Evolutionary conservation across 2,888 invertebrate species (phyloP), one percentile per base, ranked within the genome.

Genomic region (Aporophyla nigra): DNA sequence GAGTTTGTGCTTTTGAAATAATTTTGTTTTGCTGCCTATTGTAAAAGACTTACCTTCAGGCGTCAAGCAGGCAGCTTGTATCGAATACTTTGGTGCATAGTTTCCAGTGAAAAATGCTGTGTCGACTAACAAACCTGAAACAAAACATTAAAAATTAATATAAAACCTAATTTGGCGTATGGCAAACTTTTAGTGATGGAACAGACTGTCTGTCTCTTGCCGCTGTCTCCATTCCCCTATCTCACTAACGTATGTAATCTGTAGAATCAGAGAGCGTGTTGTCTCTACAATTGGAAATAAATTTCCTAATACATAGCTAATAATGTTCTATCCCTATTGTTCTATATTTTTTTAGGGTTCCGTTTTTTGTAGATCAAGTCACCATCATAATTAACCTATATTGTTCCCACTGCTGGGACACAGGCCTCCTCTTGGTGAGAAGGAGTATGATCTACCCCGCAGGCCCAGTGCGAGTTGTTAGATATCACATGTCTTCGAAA

Each of bases 81-180:
- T 94, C 0, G 97, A 97, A 90, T 97, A 97, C 88, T 97, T 97
- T 0, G 97, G 97, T 0, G 97, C 97, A 87, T 96, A 97, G 90
- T 97, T 97, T 74, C 97, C 97, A 1, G 97, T 97, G 87, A 97
- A 97, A 90, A 95, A 97, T 3, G 97, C 97, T 0, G 97, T 98
- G 85, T 98, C 97, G 0, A 97, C 94, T 56, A 97, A 91, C 19
- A 97, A 88, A 62, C 97, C 97, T 97, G 86, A 14, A 92, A 93
- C 51, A 82, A 86, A 58, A 67, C 1, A 21, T 19, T 3, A 9
- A 1, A 33, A 51, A 24, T 68, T 16, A 66, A 27, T 21, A 54
- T 54, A 12, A n/a, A 12, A 24, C 24, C 14, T n/a, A 54, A 54
- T 54, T 58, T 58, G 7, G 16, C 24, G 3, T 58, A 16, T 7